A percentile compares a stretch with the other conserved stretches of the same genome.
phyloP scores from a whole-genome alignment of 2,888 invertebrate genomes.

The Malacosoma neustria region DNA sequence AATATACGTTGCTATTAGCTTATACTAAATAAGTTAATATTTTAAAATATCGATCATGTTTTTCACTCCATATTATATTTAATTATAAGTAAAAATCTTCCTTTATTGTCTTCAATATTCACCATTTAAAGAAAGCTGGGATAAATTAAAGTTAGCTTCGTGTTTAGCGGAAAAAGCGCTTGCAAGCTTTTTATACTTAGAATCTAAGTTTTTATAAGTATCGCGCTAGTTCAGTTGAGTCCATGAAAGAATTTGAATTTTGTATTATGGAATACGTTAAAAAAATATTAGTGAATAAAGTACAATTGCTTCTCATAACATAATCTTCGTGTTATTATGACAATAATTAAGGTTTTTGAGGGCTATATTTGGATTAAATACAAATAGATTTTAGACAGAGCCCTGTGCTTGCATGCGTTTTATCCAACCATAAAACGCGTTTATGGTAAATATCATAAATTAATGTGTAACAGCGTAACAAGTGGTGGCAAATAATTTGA shows the following conservation, averaged over 20 bases:
- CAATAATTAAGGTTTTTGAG: too few relatives aligned
- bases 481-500: constrained; percentile 53
- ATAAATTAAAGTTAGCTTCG: constrained; percentile 19
- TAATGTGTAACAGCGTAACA: constrained; percentile 22
- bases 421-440: neutral
- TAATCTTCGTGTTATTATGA: too few relatives aligned
- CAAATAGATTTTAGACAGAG: too few relatives aligned
- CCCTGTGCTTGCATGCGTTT: neutral
- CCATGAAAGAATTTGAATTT: too few relatives aligned
- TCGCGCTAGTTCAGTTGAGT: too few relatives aligned
- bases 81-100: constrained; percentile 69
- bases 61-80: constrained; percentile 59
- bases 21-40: constrained; percentile 59
- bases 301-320: too few relatives aligned
- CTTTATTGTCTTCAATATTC: constrained; percentile 72
- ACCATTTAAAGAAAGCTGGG: constrained; percentile 58
- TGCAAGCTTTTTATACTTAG: too few relatives aligned
- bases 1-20: constrained; percentile 43
- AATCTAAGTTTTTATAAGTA: too few relatives aligned
- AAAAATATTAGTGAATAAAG: too few relatives aligned
- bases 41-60: constrained; percentile 60
- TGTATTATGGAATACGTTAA: too few relatives aligned
- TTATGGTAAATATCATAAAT: constrained; percentile 8
- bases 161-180: neutral
- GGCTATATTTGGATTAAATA: too few relatives aligned